Conservation (phyloP, 2,797 vertebrate species). For the Amazona finschi region DNA sequence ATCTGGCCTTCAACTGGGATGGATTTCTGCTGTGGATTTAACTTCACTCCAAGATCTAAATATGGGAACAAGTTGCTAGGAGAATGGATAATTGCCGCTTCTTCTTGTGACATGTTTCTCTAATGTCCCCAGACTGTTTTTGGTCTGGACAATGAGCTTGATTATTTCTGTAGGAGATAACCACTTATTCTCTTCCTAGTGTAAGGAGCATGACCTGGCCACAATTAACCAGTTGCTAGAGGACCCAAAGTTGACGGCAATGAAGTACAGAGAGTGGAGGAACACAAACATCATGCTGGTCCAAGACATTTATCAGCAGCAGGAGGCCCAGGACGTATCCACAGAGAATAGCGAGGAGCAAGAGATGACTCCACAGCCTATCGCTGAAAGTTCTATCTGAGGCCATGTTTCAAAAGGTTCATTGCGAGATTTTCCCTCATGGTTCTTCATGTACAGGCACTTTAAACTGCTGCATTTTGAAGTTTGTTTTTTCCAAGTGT, state of each 20-base stretch:
- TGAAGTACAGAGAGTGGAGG: constrained; percentile 91
- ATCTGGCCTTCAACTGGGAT: not conserved
- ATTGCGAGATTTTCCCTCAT: not conserved
- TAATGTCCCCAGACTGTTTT: not conserved
- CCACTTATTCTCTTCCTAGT: constrained; percentile 72
- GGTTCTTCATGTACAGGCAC: not conserved
- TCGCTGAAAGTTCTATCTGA: constrained; percentile 69
- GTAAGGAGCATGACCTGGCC: constrained; percentile 91
- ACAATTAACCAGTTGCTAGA: constrained; percentile 88
- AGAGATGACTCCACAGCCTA: not conserved
- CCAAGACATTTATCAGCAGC: constrained; percentile 84
- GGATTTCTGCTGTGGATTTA: not conserved
- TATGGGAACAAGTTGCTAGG: not conserved
- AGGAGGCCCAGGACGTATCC: constrained; percentile 4
- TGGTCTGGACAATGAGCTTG: not conserved
- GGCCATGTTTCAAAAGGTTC: not conserved
- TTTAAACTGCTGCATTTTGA: constrained; percentile 18
- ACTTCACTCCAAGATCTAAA: not conserved
- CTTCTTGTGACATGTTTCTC: not conserved
- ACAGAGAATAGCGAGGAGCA: constrained; percentile 25
- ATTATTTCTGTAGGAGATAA: not conserved
- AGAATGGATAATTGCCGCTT: not conserved
- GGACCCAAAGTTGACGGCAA: constrained; percentile 81
- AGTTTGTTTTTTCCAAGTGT: not conserved
- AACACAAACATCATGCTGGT: constrained; percentile 84